Conservation (phyloP, 2,113 vertebrate genomes). For the Todiramphus chloris region DNA sequence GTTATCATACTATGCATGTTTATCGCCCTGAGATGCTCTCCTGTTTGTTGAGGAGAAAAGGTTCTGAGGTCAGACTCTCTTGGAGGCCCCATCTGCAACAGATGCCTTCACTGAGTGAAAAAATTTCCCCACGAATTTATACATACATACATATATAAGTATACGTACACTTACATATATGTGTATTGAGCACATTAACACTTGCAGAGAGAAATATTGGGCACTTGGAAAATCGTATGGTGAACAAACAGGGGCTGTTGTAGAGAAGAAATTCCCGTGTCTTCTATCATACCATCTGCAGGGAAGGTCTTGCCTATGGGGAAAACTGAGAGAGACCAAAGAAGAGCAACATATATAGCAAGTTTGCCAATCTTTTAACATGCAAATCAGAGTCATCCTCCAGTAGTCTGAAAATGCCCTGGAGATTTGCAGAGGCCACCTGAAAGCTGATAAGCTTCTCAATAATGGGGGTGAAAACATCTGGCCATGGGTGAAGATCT, state of each 20-base stretch:
- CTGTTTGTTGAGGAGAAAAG: constrained; percentile 25
- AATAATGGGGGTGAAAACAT: constrained; percentile 53
- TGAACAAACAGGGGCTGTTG: constrained; percentile 61
- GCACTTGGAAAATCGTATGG: constrained; percentile 15
- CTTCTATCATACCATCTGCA: constrained; percentile 6
- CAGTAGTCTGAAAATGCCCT: constrained; percentile 77
- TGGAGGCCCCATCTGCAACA: constrained; percentile 56
- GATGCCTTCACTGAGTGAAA: constrained; percentile 56
- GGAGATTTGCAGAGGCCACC: constrained; percentile 69
- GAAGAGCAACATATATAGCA: constrained; percentile 75
- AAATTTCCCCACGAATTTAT: neutral
- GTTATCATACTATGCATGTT: neutral
- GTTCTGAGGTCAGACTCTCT: neutral
- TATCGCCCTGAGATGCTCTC: neutral
- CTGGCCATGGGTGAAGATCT: constrained; percentile 79
- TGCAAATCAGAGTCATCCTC: constrained; percentile 83
- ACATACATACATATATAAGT: too few relatives aligned
- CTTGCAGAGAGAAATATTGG: constrained; percentile 47
- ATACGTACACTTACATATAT: neutral
- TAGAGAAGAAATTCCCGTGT: constrained; percentile 62
- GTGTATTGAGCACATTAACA: neutral
- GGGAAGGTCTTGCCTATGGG: constrained; percentile 60
- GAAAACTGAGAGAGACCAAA: neutral
- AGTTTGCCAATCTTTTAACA: constrained; percentile 79
- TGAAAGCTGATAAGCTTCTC: constrained; percentile 65